Base-by-base conservation (phyloP, 1,140 invertebrate species). In the Aphelenchoides fujianensis region DNA sequence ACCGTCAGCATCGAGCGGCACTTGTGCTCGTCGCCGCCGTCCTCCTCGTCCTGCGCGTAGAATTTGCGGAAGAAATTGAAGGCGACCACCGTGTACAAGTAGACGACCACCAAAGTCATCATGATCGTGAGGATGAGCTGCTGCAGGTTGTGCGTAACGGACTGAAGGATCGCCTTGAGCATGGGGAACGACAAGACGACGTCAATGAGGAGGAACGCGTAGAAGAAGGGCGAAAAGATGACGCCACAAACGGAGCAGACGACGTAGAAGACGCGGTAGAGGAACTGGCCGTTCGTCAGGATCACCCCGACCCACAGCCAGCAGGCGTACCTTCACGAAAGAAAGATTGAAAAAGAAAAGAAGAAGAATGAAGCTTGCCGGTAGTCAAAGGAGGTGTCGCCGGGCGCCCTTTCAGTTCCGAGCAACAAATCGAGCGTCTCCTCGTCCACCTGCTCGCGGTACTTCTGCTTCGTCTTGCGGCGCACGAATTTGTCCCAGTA, bases 401-500 rank as follows among this genome's bases (percentile, higher is more conserved):
- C 79, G 7, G 82, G 79, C 52, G 70, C 62, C 31, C 77, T 71
- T 66, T 83, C 82, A 16, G 75, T 72, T 55, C 82, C 82, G 27
- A 83, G 59, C 7, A 84, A 68, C 0, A 68, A 53, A 31, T 68
- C 64, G 28, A 83, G 59, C 12, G 81, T 84, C 34, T 84, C 80
- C 62, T 84, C 82, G 61, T 83, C 82, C 9, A 84, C 81, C 72
- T 84, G 83, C 64, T 83, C 82, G 66, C 77, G 69, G 63, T 79
- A 84, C 71, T 83, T 83, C 72, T 77, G 69, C 61, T 81, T 79
- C 5, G 88, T 88, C 87, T 98, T 97, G 88, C 98, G 98, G 86
- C 98, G 98, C 0, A 98, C 93, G 86, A 99, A 99, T 87, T 98
- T 99, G 82, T 99, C 97, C 97, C 97, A 99, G 86, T 99, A 99